Conservation (phyloP, 1,140 invertebrate species). For the Drosophila bocki region DNA sequence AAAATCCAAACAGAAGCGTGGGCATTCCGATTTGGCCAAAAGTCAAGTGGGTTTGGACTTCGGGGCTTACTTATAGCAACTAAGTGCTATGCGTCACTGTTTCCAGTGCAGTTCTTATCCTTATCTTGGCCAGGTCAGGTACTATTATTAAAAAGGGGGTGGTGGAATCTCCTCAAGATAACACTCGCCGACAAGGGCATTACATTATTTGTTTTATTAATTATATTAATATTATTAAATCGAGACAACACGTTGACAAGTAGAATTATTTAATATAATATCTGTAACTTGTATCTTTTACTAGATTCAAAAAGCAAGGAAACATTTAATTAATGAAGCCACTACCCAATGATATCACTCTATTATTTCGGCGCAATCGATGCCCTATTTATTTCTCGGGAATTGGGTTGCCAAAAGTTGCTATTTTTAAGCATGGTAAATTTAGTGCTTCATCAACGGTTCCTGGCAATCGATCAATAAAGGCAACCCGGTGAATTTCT, state of each 20-base stretch:
- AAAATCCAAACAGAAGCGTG: conserved; percentile 42
- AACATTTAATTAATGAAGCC: background rate
- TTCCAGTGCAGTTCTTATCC: conserved; percentile 39
- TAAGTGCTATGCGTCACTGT: conserved; percentile 51
- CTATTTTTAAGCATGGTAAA: conserved; percentile 57
- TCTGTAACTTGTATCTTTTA: background rate
- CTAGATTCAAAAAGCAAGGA: background rate
- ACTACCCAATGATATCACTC: conserved; percentile 43
- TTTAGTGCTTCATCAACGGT: conserved; percentile 20
- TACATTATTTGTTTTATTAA: background rate
- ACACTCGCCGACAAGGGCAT: background rate
- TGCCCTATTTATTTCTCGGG: conserved; percentile 30
- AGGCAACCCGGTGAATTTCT: conserved; percentile 31
- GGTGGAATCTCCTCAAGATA: conserved; percentile 9
- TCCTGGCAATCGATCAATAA: conserved; percentile 61
- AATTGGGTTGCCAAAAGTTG: conserved; percentile 53
- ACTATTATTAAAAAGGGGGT: conserved; percentile 7
- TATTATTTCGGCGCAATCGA: conserved; percentile 1
- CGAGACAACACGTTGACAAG: background rate
- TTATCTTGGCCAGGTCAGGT: conserved; percentile 49
- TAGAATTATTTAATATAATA: background rate
- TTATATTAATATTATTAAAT: background rate
- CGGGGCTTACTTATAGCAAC: conserved; percentile 3
- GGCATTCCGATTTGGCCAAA: conserved; percentile 50
- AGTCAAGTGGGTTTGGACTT: conserved; percentile 54